Percentiles rank a stretch among this genome's conserved stretches.
phyloP scores from a whole-genome alignment of 2,797 vertebrate species.

The Sternarchorhynchus goeldii region DNA sequence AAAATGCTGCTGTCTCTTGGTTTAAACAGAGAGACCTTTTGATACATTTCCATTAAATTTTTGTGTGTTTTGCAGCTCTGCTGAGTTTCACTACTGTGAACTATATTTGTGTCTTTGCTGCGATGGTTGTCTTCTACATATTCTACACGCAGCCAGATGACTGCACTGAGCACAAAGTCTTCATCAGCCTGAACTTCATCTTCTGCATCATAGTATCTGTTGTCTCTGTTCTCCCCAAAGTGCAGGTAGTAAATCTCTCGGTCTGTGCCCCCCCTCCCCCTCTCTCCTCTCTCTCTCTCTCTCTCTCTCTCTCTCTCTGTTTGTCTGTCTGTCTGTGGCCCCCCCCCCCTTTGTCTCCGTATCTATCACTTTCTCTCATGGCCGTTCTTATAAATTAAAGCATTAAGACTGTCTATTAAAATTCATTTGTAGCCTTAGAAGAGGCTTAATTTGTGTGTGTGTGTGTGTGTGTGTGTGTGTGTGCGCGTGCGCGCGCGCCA shows the following conservation, averaged over 20 bases:
- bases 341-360: background rate
- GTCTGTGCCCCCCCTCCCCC: background rate
- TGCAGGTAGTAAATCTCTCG: constrained; percentile 79
- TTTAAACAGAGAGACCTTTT: background rate
- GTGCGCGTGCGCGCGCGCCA: background rate
- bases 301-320: background rate
- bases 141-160: constrained; percentile 80
- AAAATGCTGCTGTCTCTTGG: no score
- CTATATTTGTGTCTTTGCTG: constrained; percentile 72
- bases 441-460: no score
- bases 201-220: constrained; percentile 83
- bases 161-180: constrained; percentile 84
- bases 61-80: constrained; percentile 74
- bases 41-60: background rate
- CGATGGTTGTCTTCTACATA: constrained; percentile 78
- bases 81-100: constrained; percentile 77
- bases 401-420: background rate
- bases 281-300: background rate
- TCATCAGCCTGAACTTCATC: constrained; percentile 90
- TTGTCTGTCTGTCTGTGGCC: constrained; percentile 44
- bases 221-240: constrained; percentile 85
- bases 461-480: background rate
- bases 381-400: background rate
- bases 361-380: background rate
- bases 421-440: no score